A percentile compares a stretch with the other conserved stretches of the same genome.
Conservation (phyloP, 2,888 invertebrate genomes). For the Dynastes tityus region DNA sequence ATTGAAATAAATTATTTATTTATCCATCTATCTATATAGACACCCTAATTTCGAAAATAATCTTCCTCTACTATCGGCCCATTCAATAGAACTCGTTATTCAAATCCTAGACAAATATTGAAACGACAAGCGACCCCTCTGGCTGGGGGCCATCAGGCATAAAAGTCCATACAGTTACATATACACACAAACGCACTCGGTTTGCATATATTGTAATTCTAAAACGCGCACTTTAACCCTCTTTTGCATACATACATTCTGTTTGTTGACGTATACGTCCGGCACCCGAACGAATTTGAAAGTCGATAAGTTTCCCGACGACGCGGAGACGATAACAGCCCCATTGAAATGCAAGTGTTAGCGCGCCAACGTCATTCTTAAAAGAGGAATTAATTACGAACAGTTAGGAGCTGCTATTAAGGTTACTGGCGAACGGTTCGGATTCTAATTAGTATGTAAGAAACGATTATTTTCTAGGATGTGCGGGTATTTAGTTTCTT, state of each 20-base stretch:
- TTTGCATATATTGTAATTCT: constrained; percentile 54
- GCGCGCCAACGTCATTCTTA: background rate
- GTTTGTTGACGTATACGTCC: constrained; percentile 39
- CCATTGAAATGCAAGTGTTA: constrained; percentile 27
- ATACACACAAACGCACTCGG: too few relatives aligned
- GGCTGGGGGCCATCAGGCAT: background rate
- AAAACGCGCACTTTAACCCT: constrained; percentile 54
- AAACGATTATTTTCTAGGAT: background rate
- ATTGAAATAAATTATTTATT: too few relatives aligned
- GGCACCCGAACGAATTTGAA: constrained; percentile 37
- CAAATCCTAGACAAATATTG: constrained; percentile 48
- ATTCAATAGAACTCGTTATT: constrained; percentile 31
- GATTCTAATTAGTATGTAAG: background rate
- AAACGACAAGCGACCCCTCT: constrained; percentile 35
- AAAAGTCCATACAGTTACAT: too few relatives aligned
- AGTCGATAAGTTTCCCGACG: constrained; percentile 41
- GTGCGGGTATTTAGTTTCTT: background rate
- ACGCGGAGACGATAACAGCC: constrained; percentile 17
- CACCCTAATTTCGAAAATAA: constrained; percentile 6
- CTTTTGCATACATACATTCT: constrained; percentile 50
- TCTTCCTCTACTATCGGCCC: background rate
- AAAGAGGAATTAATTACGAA: background rate
- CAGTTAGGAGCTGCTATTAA: background rate
- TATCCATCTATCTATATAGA: too few relatives aligned
- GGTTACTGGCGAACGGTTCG: background rate